phyloP scores from a whole-genome alignment of 2,797 vertebrate genomes.

The Ctenochaetus hawaiiensis region DNA sequence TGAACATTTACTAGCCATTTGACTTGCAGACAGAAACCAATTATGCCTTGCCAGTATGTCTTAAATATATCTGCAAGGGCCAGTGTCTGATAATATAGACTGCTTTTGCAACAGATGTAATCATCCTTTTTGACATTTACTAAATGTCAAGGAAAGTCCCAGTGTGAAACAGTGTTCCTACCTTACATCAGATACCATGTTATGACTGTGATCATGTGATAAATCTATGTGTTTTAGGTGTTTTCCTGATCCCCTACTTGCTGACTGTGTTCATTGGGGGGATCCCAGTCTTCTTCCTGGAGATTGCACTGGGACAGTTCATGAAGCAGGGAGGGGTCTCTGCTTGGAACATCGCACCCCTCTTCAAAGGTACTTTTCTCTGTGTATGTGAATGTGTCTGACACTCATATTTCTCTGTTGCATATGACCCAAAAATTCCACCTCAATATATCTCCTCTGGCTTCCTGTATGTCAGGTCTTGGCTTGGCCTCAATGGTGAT shows the following conservation, averaged over 20 bases:
- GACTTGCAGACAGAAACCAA: too few relatives aligned
- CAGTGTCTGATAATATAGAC: too few relatives aligned
- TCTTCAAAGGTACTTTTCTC: constrained; percentile 89
- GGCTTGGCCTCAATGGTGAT: constrained; percentile 91
- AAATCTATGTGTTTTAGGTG: constrained; percentile 81
- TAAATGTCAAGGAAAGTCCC: not conserved
- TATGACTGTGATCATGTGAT: constrained; percentile 7
- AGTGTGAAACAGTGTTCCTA: not conserved
- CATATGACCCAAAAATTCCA: not conserved
- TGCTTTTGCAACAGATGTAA: constrained; percentile 1
- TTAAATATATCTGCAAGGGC: too few relatives aligned
- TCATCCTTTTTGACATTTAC: not conserved
- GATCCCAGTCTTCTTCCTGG: constrained; percentile 94
- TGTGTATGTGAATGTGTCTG: not conserved
- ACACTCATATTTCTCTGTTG: not conserved
- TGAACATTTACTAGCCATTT: too few relatives aligned
- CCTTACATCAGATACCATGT: not conserved
- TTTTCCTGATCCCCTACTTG: constrained; percentile 93
- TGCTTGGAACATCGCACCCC: constrained; percentile 94
- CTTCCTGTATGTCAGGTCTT: constrained; percentile 78
- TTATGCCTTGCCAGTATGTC: too few relatives aligned
- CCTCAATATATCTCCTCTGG: not conserved
- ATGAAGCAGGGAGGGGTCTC: constrained; percentile 94
- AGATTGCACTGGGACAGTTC: constrained; percentile 94
- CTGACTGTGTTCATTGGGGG: constrained; percentile 92